phyloP scores from a whole-genome alignment of 2,113 vertebrate species.

The Brachyhypopomus occidentalis region DNA sequence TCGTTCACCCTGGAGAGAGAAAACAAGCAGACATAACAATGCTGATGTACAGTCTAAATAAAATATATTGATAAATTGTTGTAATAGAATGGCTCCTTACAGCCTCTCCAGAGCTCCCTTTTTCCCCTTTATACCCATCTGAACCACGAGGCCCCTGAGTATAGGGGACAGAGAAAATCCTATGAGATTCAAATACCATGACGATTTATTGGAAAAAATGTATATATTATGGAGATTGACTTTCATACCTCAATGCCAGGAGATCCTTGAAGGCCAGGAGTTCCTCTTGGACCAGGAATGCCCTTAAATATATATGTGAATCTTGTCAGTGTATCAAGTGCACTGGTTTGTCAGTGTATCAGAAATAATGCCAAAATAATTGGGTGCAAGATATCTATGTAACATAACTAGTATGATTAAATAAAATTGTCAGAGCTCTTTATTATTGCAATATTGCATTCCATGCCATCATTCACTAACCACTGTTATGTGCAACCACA shows the following conservation, averaged over 20 bases:
- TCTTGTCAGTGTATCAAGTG: background rate
- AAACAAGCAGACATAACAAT: background rate
- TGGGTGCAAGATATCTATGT: background rate
- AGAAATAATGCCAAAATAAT: no score
- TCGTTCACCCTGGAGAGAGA: slow-evolving; percentile 81
- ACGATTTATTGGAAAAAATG: background rate
- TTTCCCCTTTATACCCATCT: slow-evolving; percentile 86
- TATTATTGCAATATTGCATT: background rate
- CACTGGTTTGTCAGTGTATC: background rate
- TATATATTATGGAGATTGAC: background rate
- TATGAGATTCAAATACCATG: background rate
- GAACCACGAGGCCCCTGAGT: slow-evolving; percentile 80
- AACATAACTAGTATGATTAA: background rate
- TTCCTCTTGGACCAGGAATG: slow-evolving; percentile 81
- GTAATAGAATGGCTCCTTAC: slow-evolving; percentile 68
- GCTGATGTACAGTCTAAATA: no score
- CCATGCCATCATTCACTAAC: no score
- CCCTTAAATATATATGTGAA: slow-evolving; percentile 73
- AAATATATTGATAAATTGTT: slow-evolving; percentile 17
- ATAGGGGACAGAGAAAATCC: slow-evolving; percentile 47
- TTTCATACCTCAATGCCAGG: slow-evolving; percentile 82
- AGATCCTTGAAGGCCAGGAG: slow-evolving; percentile 79
- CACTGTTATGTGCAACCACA: background rate
- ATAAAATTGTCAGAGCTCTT: background rate
- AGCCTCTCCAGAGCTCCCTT: slow-evolving; percentile 81